These are phyloP conservation scores for Cheilosia pagana DNA, from an alignment of 2,888 invertebrate genomes.

Conservation along the genomic window DNA sequence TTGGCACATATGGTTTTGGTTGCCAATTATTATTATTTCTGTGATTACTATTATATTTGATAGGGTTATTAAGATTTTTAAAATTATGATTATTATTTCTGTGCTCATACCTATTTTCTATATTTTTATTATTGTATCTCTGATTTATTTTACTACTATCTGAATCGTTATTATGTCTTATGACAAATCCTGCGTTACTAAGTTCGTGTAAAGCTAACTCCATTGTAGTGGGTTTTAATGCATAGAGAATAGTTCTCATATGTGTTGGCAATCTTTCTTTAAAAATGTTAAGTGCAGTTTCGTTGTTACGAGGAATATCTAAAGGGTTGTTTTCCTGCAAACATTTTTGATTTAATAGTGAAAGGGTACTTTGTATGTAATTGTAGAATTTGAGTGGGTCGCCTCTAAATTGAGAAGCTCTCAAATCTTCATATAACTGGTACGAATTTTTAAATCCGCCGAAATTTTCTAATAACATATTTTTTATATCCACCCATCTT, in stretches of 20 bases:
- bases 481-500: too few species aligned
- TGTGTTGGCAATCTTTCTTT: slow-evolving; percentile 17
- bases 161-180: not conserved
- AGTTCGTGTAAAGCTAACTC: slow-evolving; percentile 26
- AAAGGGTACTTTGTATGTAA: slow-evolving; percentile 21
- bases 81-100: too few species aligned
- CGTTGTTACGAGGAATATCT: slow-evolving; percentile 3
- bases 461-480: too few species aligned
- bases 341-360: slow-evolving; percentile 31
- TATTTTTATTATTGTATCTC: not conserved
- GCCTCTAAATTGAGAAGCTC: not conserved
- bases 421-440: too few species aligned
- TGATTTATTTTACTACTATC: too few species aligned
- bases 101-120: too few species aligned
- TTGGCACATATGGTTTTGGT: not conserved
- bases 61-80: too few species aligned
- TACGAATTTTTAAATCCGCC: too few species aligned
- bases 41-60: not conserved
- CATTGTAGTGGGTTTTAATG: slow-evolving; percentile 20
- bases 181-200: slow-evolving; percentile 23
- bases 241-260: slow-evolving; percentile 26
- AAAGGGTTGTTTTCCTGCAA: slow-evolving; percentile 8
- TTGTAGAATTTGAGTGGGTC: not conserved
- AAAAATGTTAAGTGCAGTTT: slow-evolving; percentile 18
- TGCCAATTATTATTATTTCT: slow-evolving; percentile 14